phyloP scores from a whole-genome alignment of 2,888 invertebrate genomes.

The Limnephilus marmoratus region DNA sequence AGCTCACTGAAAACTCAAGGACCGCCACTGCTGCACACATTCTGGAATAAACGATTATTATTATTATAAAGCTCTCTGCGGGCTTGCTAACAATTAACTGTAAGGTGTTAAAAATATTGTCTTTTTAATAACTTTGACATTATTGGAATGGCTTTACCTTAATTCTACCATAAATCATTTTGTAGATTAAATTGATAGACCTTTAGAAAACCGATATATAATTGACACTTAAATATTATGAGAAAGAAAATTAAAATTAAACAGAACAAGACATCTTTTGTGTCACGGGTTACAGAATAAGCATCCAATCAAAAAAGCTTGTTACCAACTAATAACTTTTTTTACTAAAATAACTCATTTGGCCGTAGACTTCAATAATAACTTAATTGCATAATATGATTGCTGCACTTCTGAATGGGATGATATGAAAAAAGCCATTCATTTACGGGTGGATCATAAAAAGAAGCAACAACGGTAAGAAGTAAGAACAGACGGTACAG shows the following conservation, averaged over 20 bases:
- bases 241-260: not conserved
- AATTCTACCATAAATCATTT: not conserved
- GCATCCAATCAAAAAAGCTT: not conserved
- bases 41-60: too few species aligned
- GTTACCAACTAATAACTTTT: not conserved
- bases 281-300: not conserved
- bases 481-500: not conserved
- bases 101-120: too few species aligned
- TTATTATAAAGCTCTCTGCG: too few species aligned
- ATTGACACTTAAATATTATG: not conserved
- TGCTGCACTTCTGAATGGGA: not conserved
- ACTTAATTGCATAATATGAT: not conserved
- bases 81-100: too few species aligned
- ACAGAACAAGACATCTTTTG: not conserved
- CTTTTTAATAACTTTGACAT: not conserved
- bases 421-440: not conserved
- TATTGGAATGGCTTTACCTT: not conserved
- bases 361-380: not conserved
- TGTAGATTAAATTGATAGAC: not conserved
- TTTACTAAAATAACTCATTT: not conserved
- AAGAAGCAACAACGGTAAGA: not conserved
- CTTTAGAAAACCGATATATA: not conserved
- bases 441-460: not conserved
- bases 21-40: too few species aligned
- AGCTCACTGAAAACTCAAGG: too few species aligned